These are phyloP conservation scores for Cyprinus carpio DNA, from an alignment of 2,113 vertebrate species.

Conservation along the genomic window DNA sequence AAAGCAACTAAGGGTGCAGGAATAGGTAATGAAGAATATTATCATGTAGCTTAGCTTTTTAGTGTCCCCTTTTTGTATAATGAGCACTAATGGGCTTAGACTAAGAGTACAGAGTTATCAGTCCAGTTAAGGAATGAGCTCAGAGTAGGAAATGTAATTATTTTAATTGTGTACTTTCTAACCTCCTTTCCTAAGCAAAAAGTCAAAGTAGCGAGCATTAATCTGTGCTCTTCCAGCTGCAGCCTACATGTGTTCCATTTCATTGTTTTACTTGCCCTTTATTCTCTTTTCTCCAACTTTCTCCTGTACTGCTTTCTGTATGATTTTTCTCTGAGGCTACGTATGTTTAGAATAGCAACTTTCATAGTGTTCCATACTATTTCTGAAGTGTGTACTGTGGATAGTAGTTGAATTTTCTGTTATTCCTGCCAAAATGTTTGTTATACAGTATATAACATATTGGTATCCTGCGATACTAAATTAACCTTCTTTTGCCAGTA, in stretches of 20 bases:
- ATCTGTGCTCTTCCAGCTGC: constrained; percentile 43
- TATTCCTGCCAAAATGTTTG: no score
- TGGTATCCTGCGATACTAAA: background rate
- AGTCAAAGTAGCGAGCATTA: constrained; percentile 56
- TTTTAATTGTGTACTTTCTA: constrained; percentile 67
- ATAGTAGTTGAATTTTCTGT: background rate
- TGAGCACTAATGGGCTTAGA: constrained; percentile 63
- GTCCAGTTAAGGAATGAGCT: constrained; percentile 60
- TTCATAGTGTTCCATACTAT: background rate
- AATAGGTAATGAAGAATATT: constrained; percentile 54
- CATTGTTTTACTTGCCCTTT: constrained; percentile 2
- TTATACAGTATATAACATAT: background rate
- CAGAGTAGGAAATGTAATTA: constrained; percentile 67
- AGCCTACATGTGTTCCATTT: constrained; percentile 6
- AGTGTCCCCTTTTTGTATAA: constrained; percentile 48
- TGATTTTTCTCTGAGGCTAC: background rate
- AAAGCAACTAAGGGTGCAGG: constrained; percentile 42
- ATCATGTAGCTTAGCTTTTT: constrained; percentile 52
- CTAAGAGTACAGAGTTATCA: constrained; percentile 51
- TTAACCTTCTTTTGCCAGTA: no score
- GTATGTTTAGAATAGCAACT: background rate
- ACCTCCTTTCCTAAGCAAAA: constrained; percentile 62
- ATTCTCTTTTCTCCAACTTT: background rate
- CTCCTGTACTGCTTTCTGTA: constrained; percentile 6
- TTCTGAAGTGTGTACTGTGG: constrained; percentile 7